Base-by-base conservation (phyloP, 2,888 invertebrate species). In the Sinopyrophorus schimmeli region DNA sequence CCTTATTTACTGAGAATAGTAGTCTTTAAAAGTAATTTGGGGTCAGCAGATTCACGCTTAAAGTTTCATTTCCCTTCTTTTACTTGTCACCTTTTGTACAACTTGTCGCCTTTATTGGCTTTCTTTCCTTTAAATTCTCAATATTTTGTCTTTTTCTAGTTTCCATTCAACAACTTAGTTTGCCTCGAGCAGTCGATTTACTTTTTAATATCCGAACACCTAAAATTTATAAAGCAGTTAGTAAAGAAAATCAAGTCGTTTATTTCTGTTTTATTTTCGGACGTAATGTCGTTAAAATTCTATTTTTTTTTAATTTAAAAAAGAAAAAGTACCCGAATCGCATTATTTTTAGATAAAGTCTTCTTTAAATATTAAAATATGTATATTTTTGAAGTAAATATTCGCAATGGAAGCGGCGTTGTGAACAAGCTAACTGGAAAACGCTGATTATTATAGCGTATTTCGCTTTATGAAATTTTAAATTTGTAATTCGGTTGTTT, bases 1-100 rank as follows among this genome's bases (percentile, higher is more conserved):
- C 30, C 30, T 30, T 11, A 15, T 30, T n/a, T 30, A 20, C 18
- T 10, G 17, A n/a, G n/a, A n/a, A n/a, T 6, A 9, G 32, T 32
- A 12, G 11, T 32, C 7, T 32, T 32, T 16, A 24, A 24, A 24
- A 35, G 35, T 35, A 35, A 35, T 35, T 24, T 24, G 35, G 15
- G 35, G 35, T 35, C 34, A 34, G 11, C 34, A 34, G 34, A 34
- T 34, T 34, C 21, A 5, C 16, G 5, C 23, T 35, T 35, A 35
- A 24, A 35, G 10, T 35, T 35, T 35, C 35, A 35, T 35, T 35
- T 24, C 35, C 9, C 23, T 23, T 16, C 35, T 32, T 32, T 18
- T 20, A 23, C 35, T 35, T 35, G 35, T 23, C 35, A 24, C 35
- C 23, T 35, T 34, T 35, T 23, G 9, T 5, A 10, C 20, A 20